A percentile compares a stretch with the other conserved stretches of the same genome.
Evolutionary conservation across 2,113 vertebrate genomes (phyloP).

Genomic region (Clupea harengus): DNA sequence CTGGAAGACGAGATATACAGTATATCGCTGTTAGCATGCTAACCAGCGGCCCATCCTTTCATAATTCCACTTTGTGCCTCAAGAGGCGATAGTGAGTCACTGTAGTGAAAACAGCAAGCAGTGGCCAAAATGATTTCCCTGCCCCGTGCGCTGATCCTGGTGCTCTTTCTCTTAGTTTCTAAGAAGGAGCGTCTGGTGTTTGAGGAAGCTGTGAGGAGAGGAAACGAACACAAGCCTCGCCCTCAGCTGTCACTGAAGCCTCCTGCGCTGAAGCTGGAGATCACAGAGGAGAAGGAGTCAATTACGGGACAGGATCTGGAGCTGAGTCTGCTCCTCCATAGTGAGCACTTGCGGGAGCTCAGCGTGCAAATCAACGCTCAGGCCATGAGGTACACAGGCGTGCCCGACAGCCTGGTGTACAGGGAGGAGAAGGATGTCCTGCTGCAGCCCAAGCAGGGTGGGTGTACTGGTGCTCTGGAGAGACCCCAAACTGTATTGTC

Average conservation of each 20-base stretch:
- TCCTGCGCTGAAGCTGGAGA: not conserved
- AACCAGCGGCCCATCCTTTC: no score
- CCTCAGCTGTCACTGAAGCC: not conserved
- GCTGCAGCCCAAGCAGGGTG: conserved; percentile 53
- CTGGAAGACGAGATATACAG: no score
- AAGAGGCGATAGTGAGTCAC: no score
- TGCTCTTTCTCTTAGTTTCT: conserved; percentile 41
- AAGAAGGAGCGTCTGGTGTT: conserved; percentile 47
- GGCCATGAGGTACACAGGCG: conserved; percentile 55
- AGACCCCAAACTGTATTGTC: no score
- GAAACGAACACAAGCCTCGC: not conserved
- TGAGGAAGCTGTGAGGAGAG: conserved; percentile 34
- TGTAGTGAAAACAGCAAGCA: no score
- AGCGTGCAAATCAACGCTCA: conserved; percentile 46
- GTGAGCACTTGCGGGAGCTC: conserved; percentile 27
- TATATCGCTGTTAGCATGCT: no score
- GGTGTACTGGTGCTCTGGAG: not conserved
- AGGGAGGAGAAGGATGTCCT: conserved; percentile 8
- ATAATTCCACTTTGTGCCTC: no score
- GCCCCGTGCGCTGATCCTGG: not conserved
- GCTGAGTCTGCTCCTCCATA: conserved; percentile 49
- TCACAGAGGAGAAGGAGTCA: conserved; percentile 41
- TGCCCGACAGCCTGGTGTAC: not conserved
- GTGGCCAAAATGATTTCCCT: not conserved
- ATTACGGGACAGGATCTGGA: conserved; percentile 51